These are phyloP conservation scores for human DNA, from an alignment of 2,113 vertebrate genomes.

Conservation along the genomic window DNA sequence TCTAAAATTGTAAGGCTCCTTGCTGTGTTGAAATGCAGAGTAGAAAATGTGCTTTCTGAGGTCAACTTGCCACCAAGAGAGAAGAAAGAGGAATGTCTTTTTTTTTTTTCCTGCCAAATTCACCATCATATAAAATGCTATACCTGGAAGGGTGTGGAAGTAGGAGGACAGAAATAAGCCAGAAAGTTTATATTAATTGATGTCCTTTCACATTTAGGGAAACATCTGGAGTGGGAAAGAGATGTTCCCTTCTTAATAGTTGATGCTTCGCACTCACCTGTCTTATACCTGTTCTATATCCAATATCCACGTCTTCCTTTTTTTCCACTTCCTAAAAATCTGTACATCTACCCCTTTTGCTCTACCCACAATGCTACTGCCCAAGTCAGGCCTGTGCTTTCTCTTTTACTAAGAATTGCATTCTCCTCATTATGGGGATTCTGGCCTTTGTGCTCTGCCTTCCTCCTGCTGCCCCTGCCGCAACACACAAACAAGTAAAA, in stretches of 20 bases:
- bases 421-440: not conserved
- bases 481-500: not conserved
- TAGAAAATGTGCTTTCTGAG: not conserved
- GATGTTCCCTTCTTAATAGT: not conserved
- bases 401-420: not conserved
- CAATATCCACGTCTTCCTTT: not conserved
- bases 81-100: not conserved
- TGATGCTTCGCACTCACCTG: not conserved
- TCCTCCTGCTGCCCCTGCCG: rapidly evolving
- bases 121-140: not conserved
- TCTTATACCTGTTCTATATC: rapidly evolving
- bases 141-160: not conserved
- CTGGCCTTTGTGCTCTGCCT: not conserved
- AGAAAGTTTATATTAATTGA: not conserved
- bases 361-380: not conserved
- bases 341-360: not conserved
- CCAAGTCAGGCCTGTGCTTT: not conserved
- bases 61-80: not conserved
- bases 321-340: too few relatives aligned
- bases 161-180: not conserved
- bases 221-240: not conserved
- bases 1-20: not conserved
- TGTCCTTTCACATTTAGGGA: not conserved
- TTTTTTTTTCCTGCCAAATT: not conserved
- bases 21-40: not conserved